Evolutionary conservation across 2,888 invertebrate species (phyloP), one percentile per base, ranked within the genome.

Genomic region (Dermolepida albohirtum): DNA sequence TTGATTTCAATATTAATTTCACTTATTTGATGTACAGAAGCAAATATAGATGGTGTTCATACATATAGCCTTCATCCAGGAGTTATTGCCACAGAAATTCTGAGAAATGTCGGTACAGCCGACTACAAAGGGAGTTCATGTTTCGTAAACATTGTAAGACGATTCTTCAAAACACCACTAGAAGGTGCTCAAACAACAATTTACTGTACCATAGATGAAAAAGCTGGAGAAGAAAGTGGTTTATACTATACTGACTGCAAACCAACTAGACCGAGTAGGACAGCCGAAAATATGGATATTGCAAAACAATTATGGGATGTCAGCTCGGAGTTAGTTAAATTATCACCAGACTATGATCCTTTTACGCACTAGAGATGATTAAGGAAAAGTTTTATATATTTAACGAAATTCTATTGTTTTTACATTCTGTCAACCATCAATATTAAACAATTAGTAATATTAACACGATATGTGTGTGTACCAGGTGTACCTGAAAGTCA

Each of bases 121-220:
- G 76, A 74, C 64, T 68, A 88, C 86, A 78, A 80, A 62, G 88
- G 88, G 1, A 82, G 86, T 0, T 78, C 84, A 5, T 75, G 73
- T 34, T 39, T 87, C 0, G 77, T 86, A 40, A 69, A 81, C 10
- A 0, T 86, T 0, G 6, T 80, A 0, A 75, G 76, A 1, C 87
- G 87, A 0, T 88, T 89, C 74, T 81, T 88, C 68, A 89, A 90
- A 79, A 85, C 84, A 1, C 86, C 89, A 0, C 85, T 86, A 71
- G 85, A 87, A 70, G 93, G 93, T 1, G 92, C 93, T 0, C 93
- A 93, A 82, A 92, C 93, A 1, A 87, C 88, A 0, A 86, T 94
- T 66, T 88, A 92, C 78, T 93, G 92, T 76, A 87, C 91, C 0
- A 83, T 91, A 0, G 89, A 90, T 71, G 89, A 90, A 70, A 87